A percentile compares a stretch with the other conserved stretches of the same genome.
These are phyloP conservation scores for Varecia variegata DNA, from an alignment of 2,797 vertebrate species.

Conservation along the genomic window DNA sequence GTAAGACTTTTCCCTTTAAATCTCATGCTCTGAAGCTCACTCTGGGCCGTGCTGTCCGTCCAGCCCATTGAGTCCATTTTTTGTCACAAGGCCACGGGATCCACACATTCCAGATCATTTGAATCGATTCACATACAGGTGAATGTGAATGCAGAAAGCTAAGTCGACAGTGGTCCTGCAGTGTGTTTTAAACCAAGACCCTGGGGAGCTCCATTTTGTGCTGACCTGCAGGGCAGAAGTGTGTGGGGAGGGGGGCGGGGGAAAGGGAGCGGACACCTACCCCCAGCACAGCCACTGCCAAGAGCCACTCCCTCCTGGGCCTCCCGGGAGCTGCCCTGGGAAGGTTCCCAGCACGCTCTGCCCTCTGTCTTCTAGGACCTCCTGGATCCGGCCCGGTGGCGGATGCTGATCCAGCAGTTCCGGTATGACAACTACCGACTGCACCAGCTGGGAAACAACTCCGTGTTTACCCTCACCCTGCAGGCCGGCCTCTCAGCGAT, in stretches of 20 bases:
- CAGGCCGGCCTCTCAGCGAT: constrained; percentile 99
- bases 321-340: neutral
- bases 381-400: constrained; percentile 98
- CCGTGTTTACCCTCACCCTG: constrained; percentile 98
- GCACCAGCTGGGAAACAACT: constrained; percentile 99
- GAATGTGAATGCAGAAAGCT: neutral
- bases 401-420: constrained; percentile 99
- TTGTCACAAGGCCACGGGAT: neutral
- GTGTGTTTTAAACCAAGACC: neutral
- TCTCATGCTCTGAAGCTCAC: neutral
- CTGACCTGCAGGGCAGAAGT: neutral
- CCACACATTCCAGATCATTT: neutral
- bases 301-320: neutral
- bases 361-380: constrained; percentile 89
- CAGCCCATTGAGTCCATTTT: neutral
- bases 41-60: neutral
- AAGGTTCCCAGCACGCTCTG: neutral
- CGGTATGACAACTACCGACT: constrained; percentile 99
- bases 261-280: no score
- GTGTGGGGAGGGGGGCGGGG: no score
- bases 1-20: no score
- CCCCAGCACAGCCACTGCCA: neutral
- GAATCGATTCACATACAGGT: neutral
- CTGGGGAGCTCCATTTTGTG: neutral
- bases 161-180: neutral